Base-by-base conservation (phyloP, 2,113 vertebrate species). In the Spermophilus dauricus region DNA sequence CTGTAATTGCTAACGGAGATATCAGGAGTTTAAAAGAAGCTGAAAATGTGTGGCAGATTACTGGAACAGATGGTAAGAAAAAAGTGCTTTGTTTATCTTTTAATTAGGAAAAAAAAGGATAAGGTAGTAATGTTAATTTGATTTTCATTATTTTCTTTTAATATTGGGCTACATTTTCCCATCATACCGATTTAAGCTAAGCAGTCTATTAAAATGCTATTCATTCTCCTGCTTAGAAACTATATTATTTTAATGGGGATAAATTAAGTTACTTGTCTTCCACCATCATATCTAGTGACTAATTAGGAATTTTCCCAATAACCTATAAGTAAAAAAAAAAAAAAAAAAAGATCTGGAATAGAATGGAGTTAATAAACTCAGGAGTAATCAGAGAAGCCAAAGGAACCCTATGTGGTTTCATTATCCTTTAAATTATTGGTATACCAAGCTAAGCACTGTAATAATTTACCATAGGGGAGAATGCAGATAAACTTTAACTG, bases 1-100 rank as follows among this genome's bases (percentile, higher is more conserved):
- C 99, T 70, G 80, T 99, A 88, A 99, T 99, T 87, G 99, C 99
- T 93, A 99, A 99, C 34, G 99, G 99, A 69, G 99, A 99, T 77
- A 98, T 99, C 95, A 99, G 99, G 98, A 99, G 98, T 98, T 98
- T 99, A 96, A 99, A 98, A 96, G 99, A 99, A 98, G 99, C 99
- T 97, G 99, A 99, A 98, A 98, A 98, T 22, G 98, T 99, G 97
- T 98, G 99, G 97, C 98, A 98, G 81, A 98, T 99, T 83, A 99
- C 99, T 80, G 99, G 99, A 75, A 99, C 99, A 88, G 99, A 99
- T 97, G 99, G 99, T 99, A 99, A 98, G 99, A 97, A 88, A 93
- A 83, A 96, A 96, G 88, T 61, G 89, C 8, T 90, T 89, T 81
- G 24, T 88, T 89, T 82, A 17, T 86, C 32, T 94, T 95, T 96